These are phyloP conservation scores for Pyralis farinalis DNA, from an alignment of 2,888 invertebrate species.

Conservation along the genomic window DNA sequence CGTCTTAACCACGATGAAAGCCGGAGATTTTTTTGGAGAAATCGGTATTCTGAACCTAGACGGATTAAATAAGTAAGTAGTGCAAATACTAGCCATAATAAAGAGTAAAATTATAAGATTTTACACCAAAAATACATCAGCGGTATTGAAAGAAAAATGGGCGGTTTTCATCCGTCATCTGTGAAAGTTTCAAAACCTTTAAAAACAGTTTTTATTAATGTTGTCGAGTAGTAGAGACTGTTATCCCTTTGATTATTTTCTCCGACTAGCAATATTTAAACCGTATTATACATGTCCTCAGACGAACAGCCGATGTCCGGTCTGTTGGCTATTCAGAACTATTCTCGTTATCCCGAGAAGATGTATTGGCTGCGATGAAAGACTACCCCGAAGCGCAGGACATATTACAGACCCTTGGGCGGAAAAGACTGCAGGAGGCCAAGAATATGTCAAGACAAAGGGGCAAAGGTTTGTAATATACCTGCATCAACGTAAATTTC, in stretches of 20 bases:
- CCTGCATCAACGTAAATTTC: no score
- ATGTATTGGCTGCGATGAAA: slow-evolving; percentile 96
- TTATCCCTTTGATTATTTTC: no score
- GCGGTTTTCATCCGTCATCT: no score
- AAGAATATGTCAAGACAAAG: slow-evolving; percentile 74
- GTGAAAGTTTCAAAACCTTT: no score
- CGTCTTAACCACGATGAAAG: slow-evolving; percentile 97
- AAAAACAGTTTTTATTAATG: no score
- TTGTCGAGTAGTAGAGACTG: no score
- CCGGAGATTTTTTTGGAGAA: slow-evolving; percentile 98
- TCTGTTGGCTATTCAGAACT: slow-evolving; percentile 98
- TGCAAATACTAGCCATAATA: no score
- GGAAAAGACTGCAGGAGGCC: slow-evolving; percentile 93
- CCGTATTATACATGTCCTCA: slow-evolving; percentile 67
- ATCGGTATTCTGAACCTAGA: slow-evolving; percentile 98
- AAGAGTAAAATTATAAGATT: no score
- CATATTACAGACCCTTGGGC: slow-evolving; percentile 93
- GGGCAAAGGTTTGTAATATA: slow-evolving; percentile 40
- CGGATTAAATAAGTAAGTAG: slow-evolving; percentile 95
- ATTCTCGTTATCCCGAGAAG: slow-evolving; percentile 96
- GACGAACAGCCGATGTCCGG: slow-evolving; percentile 96
- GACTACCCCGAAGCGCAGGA: slow-evolving; percentile 98
- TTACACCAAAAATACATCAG: no score
- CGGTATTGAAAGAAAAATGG: no score
- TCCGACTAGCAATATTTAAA: no score